Base-by-base conservation (phyloP, 1,140 invertebrate species). In the Panagrolaimus sp. region DNA sequence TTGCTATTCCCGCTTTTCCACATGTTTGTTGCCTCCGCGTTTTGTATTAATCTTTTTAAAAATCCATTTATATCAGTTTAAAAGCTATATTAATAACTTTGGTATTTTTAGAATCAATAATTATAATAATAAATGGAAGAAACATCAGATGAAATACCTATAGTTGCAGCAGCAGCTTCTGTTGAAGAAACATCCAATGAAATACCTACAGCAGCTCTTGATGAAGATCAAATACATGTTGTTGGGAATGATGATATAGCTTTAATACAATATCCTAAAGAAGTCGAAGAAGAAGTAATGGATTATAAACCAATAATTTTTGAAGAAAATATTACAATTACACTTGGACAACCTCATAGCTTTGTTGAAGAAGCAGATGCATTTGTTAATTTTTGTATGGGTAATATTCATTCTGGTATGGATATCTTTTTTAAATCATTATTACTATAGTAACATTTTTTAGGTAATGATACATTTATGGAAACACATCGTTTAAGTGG, bases 361-460 rank as follows among this genome's bases (percentile, higher is more conserved):
- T 7, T 38, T 7, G 51, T 57, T 9, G n/a, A n/a, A n/a, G n/a
- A n/a, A n/a, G 11, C 51, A 0, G 27, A 57, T 13, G 27, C 11
- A 9, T 57, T 25, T 13, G 27, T 57, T 27, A 57, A 57, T 25
- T 57, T n/a, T 20, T 57, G 51, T 27, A 57, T 57, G 51, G 51
- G 51, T 9, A 57, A 27, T 27, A 57, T 57, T 20, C 20, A 57
- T 27, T 57, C 51, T 20, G 51, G 51, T 57, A 9, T 0, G 51
- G n/a, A 20, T 57, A 4, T 20, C 14, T 20, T 3, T n/a, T 57
- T 57, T n/a, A 57, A 25, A 57, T 57, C 20, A 25, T 20, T 25
- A 57, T 20, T 38, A 38, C n/a, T 38, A 2, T 7, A 38, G 20
- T 4, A 11, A 1, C 14, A 9, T 57, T 16, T n/a, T 57, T 20